Conservation (phyloP, 1,140 invertebrate species). For the Diachasma alloeum region DNA sequence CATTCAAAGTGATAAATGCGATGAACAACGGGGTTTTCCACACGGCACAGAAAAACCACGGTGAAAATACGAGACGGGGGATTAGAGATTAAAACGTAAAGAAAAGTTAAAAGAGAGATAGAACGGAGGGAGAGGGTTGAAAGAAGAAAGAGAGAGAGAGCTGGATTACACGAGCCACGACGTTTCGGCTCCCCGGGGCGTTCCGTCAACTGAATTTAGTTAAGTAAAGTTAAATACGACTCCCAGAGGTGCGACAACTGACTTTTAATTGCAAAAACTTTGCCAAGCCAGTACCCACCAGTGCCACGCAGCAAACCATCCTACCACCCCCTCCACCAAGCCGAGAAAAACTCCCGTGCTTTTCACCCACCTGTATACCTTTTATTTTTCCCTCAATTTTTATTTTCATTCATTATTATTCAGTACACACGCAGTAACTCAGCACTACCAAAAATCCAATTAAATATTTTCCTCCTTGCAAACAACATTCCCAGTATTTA, state of each 20-base stretch:
- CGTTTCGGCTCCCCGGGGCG: constrained; percentile 51
- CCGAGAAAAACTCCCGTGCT: not conserved
- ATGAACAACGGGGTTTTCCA: not conserved
- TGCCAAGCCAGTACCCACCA: constrained; percentile 30
- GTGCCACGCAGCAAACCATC: not conserved
- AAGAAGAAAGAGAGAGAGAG: constrained; percentile 33
- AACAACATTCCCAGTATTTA: not conserved
- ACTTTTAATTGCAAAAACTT: constrained; percentile 64
- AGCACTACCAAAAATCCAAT: not conserved
- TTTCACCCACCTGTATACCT: not conserved
- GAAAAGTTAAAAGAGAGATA: not conserved
- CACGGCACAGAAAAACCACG: not conserved
- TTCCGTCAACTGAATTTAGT: constrained; percentile 62
- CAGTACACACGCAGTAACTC: not conserved
- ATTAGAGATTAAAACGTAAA: not conserved
- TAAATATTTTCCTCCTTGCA: not conserved
- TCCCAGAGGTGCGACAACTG: constrained; percentile 59
- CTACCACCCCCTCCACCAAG: not conserved
- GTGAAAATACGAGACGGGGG: not conserved
- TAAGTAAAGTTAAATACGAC: constrained; percentile 64
- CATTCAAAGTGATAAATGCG: constrained; percentile 3
- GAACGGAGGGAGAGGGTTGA: not conserved
- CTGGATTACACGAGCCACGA: constrained; percentile 40
- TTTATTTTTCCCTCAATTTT: not conserved
- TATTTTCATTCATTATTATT: not conserved